Conservation (phyloP, 1,140 invertebrate genomes). For the Caenorhabditis brenneri region DNA sequence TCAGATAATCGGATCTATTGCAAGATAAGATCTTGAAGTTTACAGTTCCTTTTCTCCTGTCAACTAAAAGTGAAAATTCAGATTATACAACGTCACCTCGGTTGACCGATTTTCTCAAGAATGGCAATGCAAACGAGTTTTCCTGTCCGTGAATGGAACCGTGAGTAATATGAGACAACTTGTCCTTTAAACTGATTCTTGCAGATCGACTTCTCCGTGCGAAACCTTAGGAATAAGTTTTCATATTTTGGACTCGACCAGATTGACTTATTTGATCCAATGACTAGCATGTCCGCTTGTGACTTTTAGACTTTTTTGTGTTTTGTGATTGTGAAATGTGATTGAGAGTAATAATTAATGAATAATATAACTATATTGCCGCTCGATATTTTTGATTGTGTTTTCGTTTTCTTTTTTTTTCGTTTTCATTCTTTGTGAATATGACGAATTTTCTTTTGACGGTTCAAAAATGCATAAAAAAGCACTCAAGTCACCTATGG, state of each 20-base stretch:
- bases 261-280: conserved; percentile 55
- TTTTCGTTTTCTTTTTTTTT: too few relatives aligned
- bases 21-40: conserved; percentile 49
- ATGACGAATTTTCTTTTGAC: too few relatives aligned
- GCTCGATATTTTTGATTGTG: too few relatives aligned
- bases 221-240: conserved; percentile 55
- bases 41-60: background rate
- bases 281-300: background rate
- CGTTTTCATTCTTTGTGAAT: too few relatives aligned
- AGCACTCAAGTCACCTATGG: too few relatives aligned
- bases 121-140: conserved; percentile 30
- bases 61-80: background rate
- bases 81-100: conserved; percentile 26
- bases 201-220: conserved; percentile 56
- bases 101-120: conserved; percentile 5
- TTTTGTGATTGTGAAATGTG: background rate
- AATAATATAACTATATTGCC: too few relatives aligned
- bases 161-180: background rate
- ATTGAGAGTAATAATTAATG: background rate
- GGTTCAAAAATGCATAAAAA: too few relatives aligned
- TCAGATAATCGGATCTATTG: background rate
- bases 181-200: background rate
- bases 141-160: conserved; percentile 5
- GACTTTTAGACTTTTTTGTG: background rate
- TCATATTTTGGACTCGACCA: conserved; percentile 57